Evolutionary conservation across 1,140 invertebrate genomes (phyloP), one percentile per base, ranked within the genome.

Genomic region (Bombus turneri): DNA sequence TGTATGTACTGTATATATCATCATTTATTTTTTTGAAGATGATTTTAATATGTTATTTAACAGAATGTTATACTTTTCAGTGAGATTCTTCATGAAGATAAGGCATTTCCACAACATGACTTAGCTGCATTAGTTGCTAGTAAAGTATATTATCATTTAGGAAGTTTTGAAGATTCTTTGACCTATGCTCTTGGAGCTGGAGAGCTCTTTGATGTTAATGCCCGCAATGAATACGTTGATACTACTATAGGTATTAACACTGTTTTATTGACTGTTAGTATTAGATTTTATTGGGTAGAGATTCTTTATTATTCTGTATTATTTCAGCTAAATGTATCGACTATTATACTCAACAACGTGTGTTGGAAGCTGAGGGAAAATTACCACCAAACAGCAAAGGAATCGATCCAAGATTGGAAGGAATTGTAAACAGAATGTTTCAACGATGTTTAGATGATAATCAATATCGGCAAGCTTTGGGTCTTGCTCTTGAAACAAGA

Each of bases 81-180:
- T 92, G 99, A 99, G 96, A 98, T 99, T 91, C 96, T 99, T 34
- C 98, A 99, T 93, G 99, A 99, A 96, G 98, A 99, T 92, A 97
- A 97, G 91, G 95, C 94, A 25, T 99, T 99, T 92, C 96, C 96
- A 39, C 97, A 99, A 91, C 97, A 98, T 91, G 97, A 99, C 91
- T 94, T 99, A 71, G 99, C 99, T 76, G 99, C 99, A 43, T 96
- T 99, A 86, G 98, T 99, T 41, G 99, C 99, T 12, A 99, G 99
- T 89, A 99, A 99, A 96, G 98, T 99, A 10, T 99, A 99, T 93
- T 99, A 99, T 95, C 99, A 99, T 95, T 96, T 99, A 75, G 99
- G 99, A 47, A 98, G 98, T 10, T 99, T 99, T 95, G 98, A 99
- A 94, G 98, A 99, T 95, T 99, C 99, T 1, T 93, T 99, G 81